Base-by-base conservation (phyloP, 2,113 vertebrate species). In the Gadus chalcogrammus region DNA sequence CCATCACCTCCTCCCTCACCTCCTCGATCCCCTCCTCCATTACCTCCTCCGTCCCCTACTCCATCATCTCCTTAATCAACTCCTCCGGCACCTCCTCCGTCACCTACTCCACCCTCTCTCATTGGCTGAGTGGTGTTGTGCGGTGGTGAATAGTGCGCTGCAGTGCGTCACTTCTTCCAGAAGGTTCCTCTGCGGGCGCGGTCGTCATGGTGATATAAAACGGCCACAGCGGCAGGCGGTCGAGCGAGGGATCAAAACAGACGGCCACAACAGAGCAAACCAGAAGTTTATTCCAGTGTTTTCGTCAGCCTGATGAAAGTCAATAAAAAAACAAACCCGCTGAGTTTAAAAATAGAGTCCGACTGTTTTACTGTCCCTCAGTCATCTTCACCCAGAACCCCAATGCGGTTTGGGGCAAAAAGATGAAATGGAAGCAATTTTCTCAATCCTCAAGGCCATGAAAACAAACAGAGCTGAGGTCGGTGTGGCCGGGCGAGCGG, bases 381-480 rank as follows among this genome's bases (percentile, higher is more conserved):
- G 15, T 27, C 38, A 16, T 13, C 71, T 52, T 8, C n/a, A 67
- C 42, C 62, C 65, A 70, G 61, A 65, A 75, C 17, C 20, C 5
- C 5, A 27, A 15, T 22, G 18, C 11, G 68, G n/a, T 52, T 56
- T 24, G 52, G 61, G 61, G 64, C 27, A 67, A 15, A 38, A 35
- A 61, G 55, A 28, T 31, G 60, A 79, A 81, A 73, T 77, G 71
- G 73, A 75, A 80, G 67, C 67, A 60, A 66, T 74, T 76, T 67
- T 71, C 28, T 67, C 15, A 0, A 11, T 82, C 70, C 28, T 67
- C 15, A 1, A 11, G 80, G 62, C 69, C 71, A 68, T 67, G 61
- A 68, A 80, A 83, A 80, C 58, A 85, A 88, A 88, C 68, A 80
- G 78, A 60, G 64, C 61, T 80, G 79, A 0, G 82, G 89, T 86